phyloP scores from a whole-genome alignment of 2,797 vertebrate species.

The Naso thynnoides region DNA sequence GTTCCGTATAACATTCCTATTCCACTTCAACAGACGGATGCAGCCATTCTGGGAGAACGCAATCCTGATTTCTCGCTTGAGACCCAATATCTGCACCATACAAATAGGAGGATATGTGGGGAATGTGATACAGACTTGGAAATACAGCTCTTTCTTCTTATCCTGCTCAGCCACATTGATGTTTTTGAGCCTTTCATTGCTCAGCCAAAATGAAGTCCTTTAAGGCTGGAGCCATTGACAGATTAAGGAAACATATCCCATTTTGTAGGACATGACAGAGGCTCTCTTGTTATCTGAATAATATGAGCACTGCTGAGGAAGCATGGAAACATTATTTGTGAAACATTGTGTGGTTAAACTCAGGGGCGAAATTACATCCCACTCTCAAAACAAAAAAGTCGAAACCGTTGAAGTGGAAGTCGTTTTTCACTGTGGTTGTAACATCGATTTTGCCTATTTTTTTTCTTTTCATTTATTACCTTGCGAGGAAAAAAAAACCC shows the following conservation, averaged over 20 bases:
- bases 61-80: slow-evolving; percentile 79
- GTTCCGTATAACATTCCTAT: slow-evolving; percentile 84
- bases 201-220: slow-evolving; percentile 84
- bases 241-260: slow-evolving; percentile 83
- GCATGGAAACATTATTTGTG: slow-evolving; percentile 66
- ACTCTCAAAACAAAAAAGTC: slow-evolving; percentile 45
- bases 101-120: slow-evolving; percentile 78
- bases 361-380: slow-evolving; percentile 62
- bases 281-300: slow-evolving; percentile 81
- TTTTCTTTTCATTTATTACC: slow-evolving; percentile 21
- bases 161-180: slow-evolving; percentile 84
- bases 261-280: slow-evolving; percentile 76
- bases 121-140: slow-evolving; percentile 72
- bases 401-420: slow-evolving; percentile 34
- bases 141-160: slow-evolving; percentile 83
- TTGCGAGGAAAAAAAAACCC: neutral
- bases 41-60: slow-evolving; percentile 67
- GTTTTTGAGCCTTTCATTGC: slow-evolving; percentile 82
- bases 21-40: slow-evolving; percentile 71
- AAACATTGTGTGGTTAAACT: slow-evolving; percentile 71
- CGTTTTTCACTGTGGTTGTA: slow-evolving; percentile 30
- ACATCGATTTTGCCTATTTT: slow-evolving; percentile 23
- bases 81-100: slow-evolving; percentile 84
- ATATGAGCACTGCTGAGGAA: slow-evolving; percentile 76
- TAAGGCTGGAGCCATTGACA: slow-evolving; percentile 74